phyloP scores from a whole-genome alignment of 64 coral and sea anemone genomes.

The Montipora cactus region DNA sequence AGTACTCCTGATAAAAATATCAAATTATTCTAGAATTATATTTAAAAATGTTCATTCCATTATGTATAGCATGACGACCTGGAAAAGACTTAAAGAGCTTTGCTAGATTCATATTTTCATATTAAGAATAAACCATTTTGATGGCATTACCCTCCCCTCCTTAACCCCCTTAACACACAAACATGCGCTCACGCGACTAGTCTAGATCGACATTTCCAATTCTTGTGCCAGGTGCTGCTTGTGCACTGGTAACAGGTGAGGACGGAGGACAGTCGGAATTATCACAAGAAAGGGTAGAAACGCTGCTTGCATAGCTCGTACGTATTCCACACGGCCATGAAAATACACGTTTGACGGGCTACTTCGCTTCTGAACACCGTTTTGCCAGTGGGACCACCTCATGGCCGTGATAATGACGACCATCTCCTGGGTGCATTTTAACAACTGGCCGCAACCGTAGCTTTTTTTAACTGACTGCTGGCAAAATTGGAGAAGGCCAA shows the following conservation, averaged over 20 bases:
- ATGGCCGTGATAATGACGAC: slow-evolving; percentile 53
- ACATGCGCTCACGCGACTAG: too few relatives aligned
- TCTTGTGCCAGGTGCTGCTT: not conserved
- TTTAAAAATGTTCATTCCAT: too few relatives aligned
- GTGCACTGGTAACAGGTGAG: slow-evolving; percentile 1
- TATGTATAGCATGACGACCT: too few relatives aligned
- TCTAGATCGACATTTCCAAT: not conserved
- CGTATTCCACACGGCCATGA: slow-evolving; percentile 33
- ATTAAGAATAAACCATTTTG: too few relatives aligned
- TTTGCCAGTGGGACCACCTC: slow-evolving; percentile 39
- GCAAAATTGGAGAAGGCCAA: slow-evolving; percentile 47
- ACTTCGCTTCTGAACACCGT: slow-evolving; percentile 35
- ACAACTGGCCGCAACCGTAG: slow-evolving; percentile 62
- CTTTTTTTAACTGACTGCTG: slow-evolving; percentile 54
- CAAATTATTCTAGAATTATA: too few relatives aligned
- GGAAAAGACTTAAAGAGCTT: too few relatives aligned
- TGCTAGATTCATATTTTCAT: too few relatives aligned
- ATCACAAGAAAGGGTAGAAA: slow-evolving; percentile 53
- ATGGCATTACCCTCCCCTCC: too few relatives aligned
- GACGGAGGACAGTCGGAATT: not conserved
- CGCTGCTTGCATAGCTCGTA: slow-evolving; percentile 10
- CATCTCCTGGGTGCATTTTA: slow-evolving; percentile 29
- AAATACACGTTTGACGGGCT: slow-evolving; percentile 68
- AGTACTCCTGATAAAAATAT: too few relatives aligned
- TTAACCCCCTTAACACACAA: too few relatives aligned